Evolutionary conservation across 2,888 invertebrate genomes (phyloP), one percentile per base, ranked within the genome.

Genomic region (Acleris emargana): DNA sequence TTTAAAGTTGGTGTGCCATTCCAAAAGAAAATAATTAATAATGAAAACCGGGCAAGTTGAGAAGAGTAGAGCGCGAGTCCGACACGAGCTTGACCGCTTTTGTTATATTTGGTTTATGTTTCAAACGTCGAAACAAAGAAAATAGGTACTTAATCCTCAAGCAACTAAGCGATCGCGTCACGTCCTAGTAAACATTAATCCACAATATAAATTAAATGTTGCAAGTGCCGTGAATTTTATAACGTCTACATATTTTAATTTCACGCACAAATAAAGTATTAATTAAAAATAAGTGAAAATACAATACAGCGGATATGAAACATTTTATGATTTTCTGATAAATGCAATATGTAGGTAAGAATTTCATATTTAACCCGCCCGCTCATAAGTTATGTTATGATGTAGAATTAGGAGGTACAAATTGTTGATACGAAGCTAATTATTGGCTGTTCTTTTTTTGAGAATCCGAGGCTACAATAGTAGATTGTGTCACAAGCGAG

Each of bases 191-290:
- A 69, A 69, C 58, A 55, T 66, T 69, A 69, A 69, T 68, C 64
- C 69, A 50, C 63, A 63, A 70, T 67, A 62, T 66, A 76, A 77
- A 78, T 77, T 77, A 77, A 74, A 72, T 76, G 78, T 76, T 69
- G 72, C 72, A 75, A 74, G 67, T 70, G 74, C 69, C 78, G 75
- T 76, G 75, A 76, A 75, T 73, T 76, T 76, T 72, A 74, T 74
- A 76, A 77, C 72, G 73, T 71, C 72, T 73, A 78, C 77, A 77
- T 80, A 76, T 80, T 82, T 83, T 83, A 82, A 84, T 84, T 83
- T 82, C 83, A 82, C 80, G 83, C 79, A 67, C 72, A 80, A 79
- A 81, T 80, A 81, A 80, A 82, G 51, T 81, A 84, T 81, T 83
- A 82, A 83, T 84, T 81, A 75, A 69, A 73, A 68, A 76, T 72